Percentiles rank a stretch among this genome's conserved stretches.
Evolutionary conservation across 2,888 invertebrate species (phyloP).

Genomic region (Andrena fulva): DNA sequence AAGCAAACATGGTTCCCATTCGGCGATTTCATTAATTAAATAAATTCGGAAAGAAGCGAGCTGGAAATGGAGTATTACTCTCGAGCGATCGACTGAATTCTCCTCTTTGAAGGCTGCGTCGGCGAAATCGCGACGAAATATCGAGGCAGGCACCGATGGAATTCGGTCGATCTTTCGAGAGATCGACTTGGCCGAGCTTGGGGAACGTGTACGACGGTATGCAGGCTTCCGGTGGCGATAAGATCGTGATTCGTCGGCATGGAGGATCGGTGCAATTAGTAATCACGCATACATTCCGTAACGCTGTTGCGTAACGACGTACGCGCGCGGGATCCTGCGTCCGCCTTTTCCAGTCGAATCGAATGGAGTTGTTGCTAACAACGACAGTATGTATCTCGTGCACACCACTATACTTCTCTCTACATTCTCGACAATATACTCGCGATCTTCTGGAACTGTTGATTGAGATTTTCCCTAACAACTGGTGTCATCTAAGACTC

Average conservation of each 20-base stretch:
- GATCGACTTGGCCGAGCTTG: slow-evolving; percentile 1
- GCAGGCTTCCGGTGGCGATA: slow-evolving; percentile 78
- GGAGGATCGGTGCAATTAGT: slow-evolving; percentile 78
- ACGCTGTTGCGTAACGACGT: slow-evolving; percentile 79
- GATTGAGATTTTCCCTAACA: no score
- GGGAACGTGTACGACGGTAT: slow-evolving; percentile 47
- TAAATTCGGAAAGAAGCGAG: slow-evolving; percentile 54
- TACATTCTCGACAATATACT: no score
- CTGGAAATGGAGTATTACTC: slow-evolving; percentile 34
- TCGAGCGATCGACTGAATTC: slow-evolving; percentile 40
- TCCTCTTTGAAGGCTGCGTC: slow-evolving; percentile 1
- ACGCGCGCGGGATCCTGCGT: slow-evolving; percentile 31
- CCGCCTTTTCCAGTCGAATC: neutral
- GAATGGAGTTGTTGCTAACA: neutral
- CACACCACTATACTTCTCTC: neutral
- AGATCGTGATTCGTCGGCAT: slow-evolving; percentile 76
- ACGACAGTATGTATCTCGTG: neutral
- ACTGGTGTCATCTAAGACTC: no score
- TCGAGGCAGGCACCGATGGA: neutral
- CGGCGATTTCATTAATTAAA: slow-evolving; percentile 58
- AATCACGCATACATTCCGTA: slow-evolving; percentile 82
- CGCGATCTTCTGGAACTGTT: no score
- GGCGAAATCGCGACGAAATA: slow-evolving; percentile 4
- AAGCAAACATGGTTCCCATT: slow-evolving; percentile 51
- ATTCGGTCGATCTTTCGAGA: neutral